phyloP scores from a whole-genome alignment of 2,113 vertebrate genomes.

The Rhea pennata region DNA sequence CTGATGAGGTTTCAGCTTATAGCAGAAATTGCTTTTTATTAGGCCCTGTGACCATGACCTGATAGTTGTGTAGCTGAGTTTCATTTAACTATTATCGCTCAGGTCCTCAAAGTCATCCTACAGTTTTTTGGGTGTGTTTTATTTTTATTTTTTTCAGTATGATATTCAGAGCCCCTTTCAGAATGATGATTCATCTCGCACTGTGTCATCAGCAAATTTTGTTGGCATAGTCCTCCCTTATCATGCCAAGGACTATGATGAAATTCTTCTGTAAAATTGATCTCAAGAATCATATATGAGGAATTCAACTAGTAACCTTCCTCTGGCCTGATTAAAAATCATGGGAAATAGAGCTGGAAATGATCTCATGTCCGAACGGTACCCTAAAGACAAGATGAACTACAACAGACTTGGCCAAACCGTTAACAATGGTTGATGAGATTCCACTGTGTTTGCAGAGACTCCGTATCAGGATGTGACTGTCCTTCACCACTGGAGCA shows the following conservation, averaged over 20 bases:
- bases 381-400: background rate
- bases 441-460: background rate
- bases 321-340: background rate
- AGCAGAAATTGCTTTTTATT: conserved; percentile 5
- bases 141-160: background rate
- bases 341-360: background rate
- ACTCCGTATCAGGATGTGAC: background rate
- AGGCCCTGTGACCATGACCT: conserved; percentile 1
- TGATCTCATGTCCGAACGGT: background rate
- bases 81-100: background rate
- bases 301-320: conserved; percentile 1
- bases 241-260: background rate
- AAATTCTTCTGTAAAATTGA: conserved; percentile 55
- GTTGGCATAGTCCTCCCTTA: conserved; percentile 1
- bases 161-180: conserved; percentile 37
- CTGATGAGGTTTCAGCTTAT: conserved; percentile 5
- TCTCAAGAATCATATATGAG: conserved; percentile 21
- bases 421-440: background rate
- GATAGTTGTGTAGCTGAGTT: conserved; percentile 7
- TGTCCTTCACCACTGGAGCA: background rate
- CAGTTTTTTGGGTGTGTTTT: background rate
- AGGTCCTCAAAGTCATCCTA: conserved; percentile 14
- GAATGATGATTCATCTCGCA: conserved; percentile 51
- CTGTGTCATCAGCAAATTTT: conserved; percentile 58
- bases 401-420: background rate